Base-by-base conservation (phyloP, 2,888 invertebrate genomes). In the Cheilosia soror region DNA sequence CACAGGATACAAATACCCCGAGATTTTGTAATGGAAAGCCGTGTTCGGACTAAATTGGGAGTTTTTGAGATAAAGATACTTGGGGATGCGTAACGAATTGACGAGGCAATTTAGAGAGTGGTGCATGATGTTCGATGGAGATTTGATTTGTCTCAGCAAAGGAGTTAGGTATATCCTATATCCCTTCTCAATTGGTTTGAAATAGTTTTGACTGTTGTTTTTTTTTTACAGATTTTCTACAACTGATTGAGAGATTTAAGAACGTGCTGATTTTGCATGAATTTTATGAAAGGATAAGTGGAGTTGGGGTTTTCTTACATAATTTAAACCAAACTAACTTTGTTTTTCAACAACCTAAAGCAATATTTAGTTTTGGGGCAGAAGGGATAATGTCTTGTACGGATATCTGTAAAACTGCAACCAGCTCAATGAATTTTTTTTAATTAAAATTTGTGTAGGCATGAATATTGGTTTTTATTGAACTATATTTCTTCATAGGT, bases 81-180 rank as follows among this genome's bases (percentile, higher is more conserved):
- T 40, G 33, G 57, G 66, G 51, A 29, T 76, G 69, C 60, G 80
- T 76, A 80, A 76, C 84, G 73, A 84, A 84, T 84, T 84, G 84
- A 77, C 84, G 80, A 80, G 66, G 80, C 84, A 69, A 76, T 84
- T 84, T 80, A 84, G 60, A 80, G 58, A 84, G 69, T 76, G 55
- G 44, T 76, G 80, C 55, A 80, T 80, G 80, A 69, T 69, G 73
- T 68, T 79, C 53, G 25, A 84, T 84, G 75, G 75, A 66, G 84
- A 84, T 84, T 84, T 84, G 84, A 84, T 84, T 84, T 84, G 75
- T 79, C 79, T 63, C 6, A 29, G 44, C 37, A 20, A n/a, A 27
- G 51, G 31, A 51, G 25, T 3, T 29, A 57, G 29, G n/a, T 37
- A 2, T 20, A 2, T 20, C 20, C 20, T 2, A 2, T 27, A 15